These are phyloP conservation scores for Drosophila insularis DNA, from an alignment of 1,140 invertebrate genomes.

Conservation along the genomic window DNA sequence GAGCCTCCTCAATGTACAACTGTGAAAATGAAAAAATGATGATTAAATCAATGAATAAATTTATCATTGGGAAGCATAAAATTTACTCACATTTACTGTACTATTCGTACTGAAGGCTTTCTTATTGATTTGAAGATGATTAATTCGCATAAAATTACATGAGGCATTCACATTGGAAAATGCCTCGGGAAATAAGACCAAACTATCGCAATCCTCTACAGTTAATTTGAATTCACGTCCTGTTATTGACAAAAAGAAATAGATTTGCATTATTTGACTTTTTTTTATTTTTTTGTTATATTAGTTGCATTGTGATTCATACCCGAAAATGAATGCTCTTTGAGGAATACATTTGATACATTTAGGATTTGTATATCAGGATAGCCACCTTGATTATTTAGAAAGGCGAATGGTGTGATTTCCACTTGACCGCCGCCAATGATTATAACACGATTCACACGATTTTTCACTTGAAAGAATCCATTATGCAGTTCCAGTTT, in stretches of 20 bases:
- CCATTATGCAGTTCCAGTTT: slow-evolving; percentile 46
- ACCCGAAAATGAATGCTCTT: slow-evolving; percentile 55
- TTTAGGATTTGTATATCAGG: slow-evolving; percentile 65
- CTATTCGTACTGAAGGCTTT: slow-evolving; percentile 53
- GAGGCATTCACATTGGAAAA: slow-evolving; percentile 63
- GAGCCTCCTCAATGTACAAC: slow-evolving; percentile 54
- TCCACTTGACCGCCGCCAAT: slow-evolving; percentile 59
- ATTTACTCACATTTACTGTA: slow-evolving; percentile 61
- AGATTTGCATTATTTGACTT: too few relatives aligned
- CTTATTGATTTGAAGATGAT: slow-evolving; percentile 47
- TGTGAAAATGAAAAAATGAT: slow-evolving; percentile 9
- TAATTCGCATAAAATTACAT: slow-evolving; percentile 48
- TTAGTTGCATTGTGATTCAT: slow-evolving; percentile 11
- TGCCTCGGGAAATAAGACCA: slow-evolving; percentile 56
- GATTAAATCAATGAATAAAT: not conserved
- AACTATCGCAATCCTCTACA: slow-evolving; percentile 39
- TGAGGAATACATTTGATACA: slow-evolving; percentile 49
- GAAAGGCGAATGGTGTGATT: slow-evolving; percentile 55
- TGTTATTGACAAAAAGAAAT: not conserved
- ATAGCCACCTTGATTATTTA: slow-evolving; percentile 62
- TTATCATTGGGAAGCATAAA: not conserved
- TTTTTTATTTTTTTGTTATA: too few relatives aligned
- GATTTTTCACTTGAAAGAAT: slow-evolving; percentile 56
- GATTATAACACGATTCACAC: slow-evolving; percentile 59
- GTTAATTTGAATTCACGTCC: slow-evolving; percentile 61